Conservation (phyloP, 2,113 vertebrate species). For the Eubucco bourcierii region DNA sequence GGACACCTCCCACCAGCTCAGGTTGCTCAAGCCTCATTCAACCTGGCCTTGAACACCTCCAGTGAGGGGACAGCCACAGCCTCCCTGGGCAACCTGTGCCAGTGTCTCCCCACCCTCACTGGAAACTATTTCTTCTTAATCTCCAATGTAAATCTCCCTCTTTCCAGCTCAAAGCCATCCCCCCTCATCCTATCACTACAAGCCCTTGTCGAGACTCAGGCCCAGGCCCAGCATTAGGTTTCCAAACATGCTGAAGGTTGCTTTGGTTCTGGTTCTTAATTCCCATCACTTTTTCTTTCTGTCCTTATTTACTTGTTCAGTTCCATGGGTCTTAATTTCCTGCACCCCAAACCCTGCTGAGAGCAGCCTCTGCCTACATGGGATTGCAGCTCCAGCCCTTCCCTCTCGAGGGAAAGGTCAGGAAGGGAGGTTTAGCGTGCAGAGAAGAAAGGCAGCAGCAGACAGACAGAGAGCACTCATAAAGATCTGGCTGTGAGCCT, state of each 20-base stretch:
- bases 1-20: no score
- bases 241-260: neutral
- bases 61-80: no score
- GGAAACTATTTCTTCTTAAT: no score
- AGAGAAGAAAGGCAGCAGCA: constrained; percentile 49
- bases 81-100: no score
- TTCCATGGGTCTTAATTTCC: constrained; percentile 41
- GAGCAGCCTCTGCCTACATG: neutral
- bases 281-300: neutral
- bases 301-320: constrained; percentile 1
- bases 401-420: constrained; percentile 28
- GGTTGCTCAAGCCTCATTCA: no score
- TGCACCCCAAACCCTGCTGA: neutral
- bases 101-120: no score
- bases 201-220: neutral
- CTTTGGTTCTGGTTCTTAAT: neutral
- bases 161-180: no score
- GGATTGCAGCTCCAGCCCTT: neutral
- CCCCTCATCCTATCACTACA: no score
- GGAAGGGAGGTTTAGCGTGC: neutral
- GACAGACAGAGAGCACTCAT: constrained; percentile 37
- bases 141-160: no score
- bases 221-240: neutral
- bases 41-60: no score
- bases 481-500: constrained; percentile 49